Percentiles rank a stretch among this genome's conserved stretches.
Evolutionary conservation across 2,113 vertebrate genomes (phyloP).

Genomic region (Myrmophylax atrothorax): DNA sequence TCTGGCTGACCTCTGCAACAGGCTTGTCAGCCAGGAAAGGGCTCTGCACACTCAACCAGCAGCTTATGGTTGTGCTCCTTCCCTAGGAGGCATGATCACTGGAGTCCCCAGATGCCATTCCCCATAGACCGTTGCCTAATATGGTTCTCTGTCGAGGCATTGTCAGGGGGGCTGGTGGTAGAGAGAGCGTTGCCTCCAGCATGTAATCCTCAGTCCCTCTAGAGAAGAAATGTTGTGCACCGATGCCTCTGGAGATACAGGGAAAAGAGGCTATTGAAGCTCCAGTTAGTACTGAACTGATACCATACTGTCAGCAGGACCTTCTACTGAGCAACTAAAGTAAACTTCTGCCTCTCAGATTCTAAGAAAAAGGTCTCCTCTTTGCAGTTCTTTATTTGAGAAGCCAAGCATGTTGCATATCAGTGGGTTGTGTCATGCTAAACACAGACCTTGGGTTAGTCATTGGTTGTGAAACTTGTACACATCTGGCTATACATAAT

Average conservation of each 20-base stretch:
- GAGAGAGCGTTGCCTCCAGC: neutral
- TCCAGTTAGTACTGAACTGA: neutral
- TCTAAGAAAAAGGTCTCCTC: neutral
- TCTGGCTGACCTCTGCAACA: constrained; percentile 54
- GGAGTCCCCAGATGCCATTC: constrained; percentile 58
- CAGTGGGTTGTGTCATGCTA: neutral
- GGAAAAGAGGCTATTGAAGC: neutral
- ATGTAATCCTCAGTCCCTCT: neutral
- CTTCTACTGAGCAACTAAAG: neutral
- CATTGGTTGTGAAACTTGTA: neutral
- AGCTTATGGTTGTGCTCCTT: neutral
- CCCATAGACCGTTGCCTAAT: constrained; percentile 23
- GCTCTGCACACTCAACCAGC: neutral
- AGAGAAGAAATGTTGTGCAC: neutral
- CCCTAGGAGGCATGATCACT: constrained; percentile 1
- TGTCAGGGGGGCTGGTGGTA: neutral
- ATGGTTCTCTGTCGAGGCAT: constrained; percentile 12
- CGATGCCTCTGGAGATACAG: neutral
- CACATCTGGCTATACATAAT: neutral
- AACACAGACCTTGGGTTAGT: neutral
- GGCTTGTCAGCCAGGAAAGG: constrained; percentile 42
- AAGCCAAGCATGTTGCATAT: neutral
- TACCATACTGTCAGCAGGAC: neutral
- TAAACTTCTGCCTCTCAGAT: neutral
- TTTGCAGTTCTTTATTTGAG: neutral